Conservation (phyloP, 1,140 invertebrate species). For the Choristoneura fumiferana region DNA sequence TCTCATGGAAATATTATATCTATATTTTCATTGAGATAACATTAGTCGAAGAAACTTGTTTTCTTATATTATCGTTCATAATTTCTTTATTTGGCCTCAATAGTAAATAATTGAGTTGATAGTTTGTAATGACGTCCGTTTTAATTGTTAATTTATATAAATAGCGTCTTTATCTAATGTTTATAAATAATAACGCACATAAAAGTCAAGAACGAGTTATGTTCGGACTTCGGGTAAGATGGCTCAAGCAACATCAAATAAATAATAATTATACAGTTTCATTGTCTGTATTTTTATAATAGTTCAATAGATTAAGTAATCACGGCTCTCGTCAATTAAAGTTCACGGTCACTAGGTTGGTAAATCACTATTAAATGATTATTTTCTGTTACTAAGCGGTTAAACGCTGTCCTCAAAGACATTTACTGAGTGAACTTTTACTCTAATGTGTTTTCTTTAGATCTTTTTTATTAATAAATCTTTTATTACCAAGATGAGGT, state of each 20-base stretch:
- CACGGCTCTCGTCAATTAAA: too few relatives aligned
- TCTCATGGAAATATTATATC: too few relatives aligned
- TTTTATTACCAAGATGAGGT: too few relatives aligned
- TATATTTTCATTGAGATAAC: too few relatives aligned
- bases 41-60: constrained; percentile 9
- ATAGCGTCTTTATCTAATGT: not conserved
- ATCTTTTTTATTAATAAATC: too few relatives aligned
- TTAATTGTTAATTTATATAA: constrained; percentile 3
- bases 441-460: too few relatives aligned
- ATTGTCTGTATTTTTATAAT: not conserved
- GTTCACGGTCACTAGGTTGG: too few relatives aligned
- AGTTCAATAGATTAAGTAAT: not conserved
- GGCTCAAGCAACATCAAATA: constrained; percentile 1
- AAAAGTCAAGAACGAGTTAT: constrained; percentile 7
- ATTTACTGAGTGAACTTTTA: too few relatives aligned
- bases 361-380: too few relatives aligned
- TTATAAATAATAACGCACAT: constrained; percentile 12
- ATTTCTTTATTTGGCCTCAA: constrained; percentile 19
- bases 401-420: too few relatives aligned
- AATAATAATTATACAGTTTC: not conserved
- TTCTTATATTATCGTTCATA: not conserved
- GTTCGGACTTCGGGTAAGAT: not conserved
- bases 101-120: not conserved
- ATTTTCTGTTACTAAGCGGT: too few relatives aligned
- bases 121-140: not conserved